Evolutionary conservation across 2,113 vertebrate species (phyloP).

Genomic region (Gymnocephalus cernua): DNA sequence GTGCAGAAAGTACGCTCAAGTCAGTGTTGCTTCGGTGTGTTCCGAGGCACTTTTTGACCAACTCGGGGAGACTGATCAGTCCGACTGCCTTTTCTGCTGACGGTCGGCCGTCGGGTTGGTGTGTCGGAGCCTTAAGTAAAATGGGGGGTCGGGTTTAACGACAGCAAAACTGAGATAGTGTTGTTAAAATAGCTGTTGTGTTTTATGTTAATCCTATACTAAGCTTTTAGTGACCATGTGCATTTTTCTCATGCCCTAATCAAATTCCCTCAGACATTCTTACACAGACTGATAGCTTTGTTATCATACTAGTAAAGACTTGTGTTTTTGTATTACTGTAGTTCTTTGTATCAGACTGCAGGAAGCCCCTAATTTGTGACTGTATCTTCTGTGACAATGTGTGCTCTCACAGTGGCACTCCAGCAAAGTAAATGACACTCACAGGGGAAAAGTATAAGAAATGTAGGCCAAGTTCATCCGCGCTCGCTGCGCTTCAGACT

Average conservation of each 20-base stretch:
- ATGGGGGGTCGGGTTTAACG: too few relatives aligned
- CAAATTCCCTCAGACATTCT: neutral
- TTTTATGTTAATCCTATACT: neutral
- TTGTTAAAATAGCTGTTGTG: neutral
- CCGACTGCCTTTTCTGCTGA: too few relatives aligned
- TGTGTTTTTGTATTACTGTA: neutral
- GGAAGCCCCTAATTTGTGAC: conserved; percentile 4
- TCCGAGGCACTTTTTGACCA: too few relatives aligned
- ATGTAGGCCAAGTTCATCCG: conserved; percentile 36
- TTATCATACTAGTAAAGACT: neutral
- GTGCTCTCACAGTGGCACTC: neutral
- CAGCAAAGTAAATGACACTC: conserved; percentile 1
- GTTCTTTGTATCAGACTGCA: conserved; percentile 7
- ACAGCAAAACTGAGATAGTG: neutral
- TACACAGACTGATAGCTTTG: neutral
- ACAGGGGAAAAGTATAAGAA: neutral
- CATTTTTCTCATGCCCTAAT: neutral
- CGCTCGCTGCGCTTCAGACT: neutral
- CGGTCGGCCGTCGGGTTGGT: too few relatives aligned
- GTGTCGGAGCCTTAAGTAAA: too few relatives aligned
- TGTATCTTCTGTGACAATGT: conserved; percentile 2
- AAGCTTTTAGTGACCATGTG: neutral
- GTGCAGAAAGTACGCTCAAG: too few relatives aligned
- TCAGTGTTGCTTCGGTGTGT: too few relatives aligned
- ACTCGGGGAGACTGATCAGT: too few relatives aligned